Evolutionary conservation across 2,113 vertebrate genomes (phyloP).

Genomic region (Tragelaphus strepsiceros): DNA sequence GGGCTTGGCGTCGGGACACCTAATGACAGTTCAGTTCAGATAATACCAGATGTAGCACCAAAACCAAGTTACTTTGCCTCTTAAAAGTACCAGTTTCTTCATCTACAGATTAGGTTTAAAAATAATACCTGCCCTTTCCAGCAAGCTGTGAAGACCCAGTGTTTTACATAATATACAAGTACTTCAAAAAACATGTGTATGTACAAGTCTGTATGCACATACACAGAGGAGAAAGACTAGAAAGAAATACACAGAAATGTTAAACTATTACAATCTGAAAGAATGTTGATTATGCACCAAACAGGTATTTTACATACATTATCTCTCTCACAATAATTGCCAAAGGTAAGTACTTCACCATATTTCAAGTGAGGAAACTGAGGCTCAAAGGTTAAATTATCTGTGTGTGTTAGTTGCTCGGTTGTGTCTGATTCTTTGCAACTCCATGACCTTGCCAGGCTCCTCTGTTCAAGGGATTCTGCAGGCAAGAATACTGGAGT

Average conservation of each 20-base stretch:
- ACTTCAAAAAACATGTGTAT: background rate
- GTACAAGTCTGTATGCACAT: background rate
- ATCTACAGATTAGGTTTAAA: slow-evolving; percentile 3
- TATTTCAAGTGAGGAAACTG: background rate
- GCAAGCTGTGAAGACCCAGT: background rate
- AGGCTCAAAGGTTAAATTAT: background rate
- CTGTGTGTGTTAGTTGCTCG: background rate
- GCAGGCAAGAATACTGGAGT: background rate
- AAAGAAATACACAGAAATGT: background rate
- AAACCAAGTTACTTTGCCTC: background rate
- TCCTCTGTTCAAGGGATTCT: background rate
- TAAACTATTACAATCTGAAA: background rate
- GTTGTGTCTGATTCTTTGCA: background rate
- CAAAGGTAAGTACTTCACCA: background rate
- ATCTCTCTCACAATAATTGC: background rate
- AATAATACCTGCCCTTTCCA: background rate
- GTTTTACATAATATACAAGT: background rate
- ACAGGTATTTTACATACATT: background rate
- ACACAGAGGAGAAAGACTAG: background rate
- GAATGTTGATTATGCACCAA: background rate
- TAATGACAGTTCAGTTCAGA: background rate
- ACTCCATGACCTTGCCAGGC: background rate
- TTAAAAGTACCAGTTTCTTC: background rate
- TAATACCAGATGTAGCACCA: background rate
- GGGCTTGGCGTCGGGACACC: background rate